Evolutionary conservation across 2,113 vertebrate species (phyloP).

Genomic region (Stigmatopora argus): DNA sequence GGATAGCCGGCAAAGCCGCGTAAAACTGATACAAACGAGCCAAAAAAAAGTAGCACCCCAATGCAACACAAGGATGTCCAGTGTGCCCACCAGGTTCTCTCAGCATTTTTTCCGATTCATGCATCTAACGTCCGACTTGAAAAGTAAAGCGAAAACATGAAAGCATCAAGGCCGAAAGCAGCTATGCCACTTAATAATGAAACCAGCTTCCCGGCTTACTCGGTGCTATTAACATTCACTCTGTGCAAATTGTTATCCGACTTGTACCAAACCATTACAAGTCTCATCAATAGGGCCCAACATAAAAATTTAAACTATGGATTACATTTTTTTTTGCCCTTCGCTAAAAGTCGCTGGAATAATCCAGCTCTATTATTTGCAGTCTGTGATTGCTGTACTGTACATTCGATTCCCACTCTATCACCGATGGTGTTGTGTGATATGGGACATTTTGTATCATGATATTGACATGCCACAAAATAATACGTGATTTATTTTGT

Average conservation of each 20-base stretch:
- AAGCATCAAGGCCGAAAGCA: neutral
- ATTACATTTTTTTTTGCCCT: neutral
- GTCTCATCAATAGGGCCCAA: neutral
- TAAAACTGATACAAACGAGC: neutral
- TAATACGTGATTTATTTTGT: too few relatives aligned
- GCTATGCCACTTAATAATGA: conserved; percentile 1
- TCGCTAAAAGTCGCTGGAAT: neutral
- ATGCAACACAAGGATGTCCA: neutral
- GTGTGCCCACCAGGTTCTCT: neutral
- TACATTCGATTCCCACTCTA: neutral
- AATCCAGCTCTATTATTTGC: neutral
- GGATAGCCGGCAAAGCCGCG: neutral
- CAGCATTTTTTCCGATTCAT: neutral
- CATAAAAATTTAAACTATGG: neutral
- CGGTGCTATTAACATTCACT: neutral
- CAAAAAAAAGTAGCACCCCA: neutral
- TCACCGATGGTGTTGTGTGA: neutral
- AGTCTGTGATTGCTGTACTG: neutral
- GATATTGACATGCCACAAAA: too few relatives aligned
- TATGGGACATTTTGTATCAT: neutral
- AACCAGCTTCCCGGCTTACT: neutral
- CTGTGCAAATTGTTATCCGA: neutral
- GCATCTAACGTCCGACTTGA: neutral
- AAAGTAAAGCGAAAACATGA: neutral
- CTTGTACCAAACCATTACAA: neutral